Conservation (phyloP, 2,888 invertebrate species). For the Kuschelorhynchus macadamiae region DNA sequence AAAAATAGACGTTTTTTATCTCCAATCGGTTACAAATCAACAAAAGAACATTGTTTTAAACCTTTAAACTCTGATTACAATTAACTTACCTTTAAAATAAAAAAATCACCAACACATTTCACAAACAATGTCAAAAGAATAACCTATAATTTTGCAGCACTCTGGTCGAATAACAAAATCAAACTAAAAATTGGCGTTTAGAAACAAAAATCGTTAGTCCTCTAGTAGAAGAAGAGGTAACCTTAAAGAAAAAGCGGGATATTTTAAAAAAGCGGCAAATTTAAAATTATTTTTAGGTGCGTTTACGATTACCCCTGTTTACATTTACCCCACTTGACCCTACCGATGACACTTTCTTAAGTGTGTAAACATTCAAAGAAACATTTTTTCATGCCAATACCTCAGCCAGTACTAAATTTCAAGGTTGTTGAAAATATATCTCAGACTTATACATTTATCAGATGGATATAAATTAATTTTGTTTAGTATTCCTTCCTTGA, state of each 20-base stretch:
- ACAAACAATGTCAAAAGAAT: not conserved
- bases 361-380: too few species aligned
- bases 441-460: too few species aligned
- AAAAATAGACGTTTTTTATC: not conserved
- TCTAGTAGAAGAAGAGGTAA: not conserved
- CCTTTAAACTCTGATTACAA: not conserved
- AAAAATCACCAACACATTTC: constrained; percentile 6
- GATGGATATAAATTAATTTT: too few species aligned
- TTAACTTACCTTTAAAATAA: constrained; percentile 9
- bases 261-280: constrained; percentile 3
- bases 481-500: too few species aligned
- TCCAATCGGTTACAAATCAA: not conserved
- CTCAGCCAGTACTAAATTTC: too few species aligned
- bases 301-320: too few species aligned
- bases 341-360: too few species aligned
- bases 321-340: too few species aligned
- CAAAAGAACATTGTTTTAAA: not conserved
- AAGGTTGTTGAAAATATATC: too few species aligned
- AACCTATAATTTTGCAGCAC: not conserved
- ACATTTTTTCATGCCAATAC: too few species aligned
- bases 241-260: constrained; percentile 2
- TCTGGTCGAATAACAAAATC: not conserved
- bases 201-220: too few species aligned
- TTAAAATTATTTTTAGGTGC: not conserved
- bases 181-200: not conserved